Evolutionary conservation across 2,888 invertebrate genomes (phyloP), one percentile per base, ranked within the genome.

Genomic region (Amphimallon solstitiale): DNA sequence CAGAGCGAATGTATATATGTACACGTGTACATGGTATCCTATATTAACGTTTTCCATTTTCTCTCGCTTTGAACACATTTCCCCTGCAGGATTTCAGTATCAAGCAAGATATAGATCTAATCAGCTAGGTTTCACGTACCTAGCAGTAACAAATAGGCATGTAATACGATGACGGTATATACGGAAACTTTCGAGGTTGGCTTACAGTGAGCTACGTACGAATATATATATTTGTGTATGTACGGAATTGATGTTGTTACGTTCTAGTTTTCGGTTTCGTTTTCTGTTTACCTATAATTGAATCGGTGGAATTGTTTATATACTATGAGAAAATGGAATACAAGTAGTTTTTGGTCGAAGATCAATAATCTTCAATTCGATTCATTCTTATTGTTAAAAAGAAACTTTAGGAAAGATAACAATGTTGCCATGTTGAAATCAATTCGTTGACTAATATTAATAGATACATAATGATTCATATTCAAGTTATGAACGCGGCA

Each of bases 41-140:
- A 56, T 40, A 56, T 56, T 40, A 56, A 14, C 14, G 56, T 56
- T 56, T 29, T 56, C 56, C 21, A 56, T 54, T 54, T 38, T 38
- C 40, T 19, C 40, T 51, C n/a, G n/a, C 35, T 51, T 51, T 51
- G 35, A 51, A 51, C 35, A 51, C 35, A 35, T 51, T 17, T 51
- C 51, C 51, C 15, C 17, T 51, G 34, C 49, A 51, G 49, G 34
- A 51, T 51, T 34, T 51, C 49, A 34, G 34, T 34, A 9, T n/a
- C n/a, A 29, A 48, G 23, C 29, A 29, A 48, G 48, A 51, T 34
- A 51, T 4, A 34, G 49, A 51, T 51, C 49, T 51, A 51, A 51
- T 51, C 49, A 51, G 15, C 21, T 19, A 23, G 48, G 48, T 23
- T 48, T 48, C 23, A 23, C 34, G 12, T 51, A 15, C 34, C 34